Base-by-base conservation (phyloP, 92 coral and sea anemone species). In the Blastomussa wellsi region DNA sequence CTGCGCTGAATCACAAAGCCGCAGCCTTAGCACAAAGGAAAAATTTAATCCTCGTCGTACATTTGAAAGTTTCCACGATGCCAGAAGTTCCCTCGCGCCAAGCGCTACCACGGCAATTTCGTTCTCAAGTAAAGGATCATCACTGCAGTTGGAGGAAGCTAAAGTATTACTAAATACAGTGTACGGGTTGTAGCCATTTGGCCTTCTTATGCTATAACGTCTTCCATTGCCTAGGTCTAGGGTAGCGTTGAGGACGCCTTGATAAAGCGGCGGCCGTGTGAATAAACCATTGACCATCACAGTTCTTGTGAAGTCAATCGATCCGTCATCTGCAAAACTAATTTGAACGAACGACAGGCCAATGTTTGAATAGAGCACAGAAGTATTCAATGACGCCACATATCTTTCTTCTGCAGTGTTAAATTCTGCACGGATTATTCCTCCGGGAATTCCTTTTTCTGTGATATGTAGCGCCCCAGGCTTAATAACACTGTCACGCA, bases 181-280 rank as follows among this genome's bases (percentile, higher is more conserved):
- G 68, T 77, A 48, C 13, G 92, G 92, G 53, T 89, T 89, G 66
- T 89, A 89, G 59, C 92, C 92, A 70, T 79, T 89, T 51, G 81
- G 74, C 52, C 92, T 76, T 31, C 28, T 80, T n/a, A 89, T 24
- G 28, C 77, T 53, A 73, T 71, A 84, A 12, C 70, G 76, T 33
- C 80, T 48, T 36, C 84, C 83, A 72, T 26, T 78, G 16, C 86
- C 92, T 31, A 89, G 82, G 62, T 76, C 89, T 20, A 89, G 41
- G 9, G 85, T 79, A 35, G 77, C 41, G 60, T 89, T 89, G 6
- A 84, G 82, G 2, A 20, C 74, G 32, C 73, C 89, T 31, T 28
- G 85, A 69, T 89, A 84, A 44, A 53, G 64, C 9, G 89, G 92
- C 0, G 92, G 89, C 52, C 37, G 41, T 0, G 89, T 41, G 49